Evolutionary conservation across 2,888 invertebrate genomes (phyloP).

Genomic region (Adela reaumurella): DNA sequence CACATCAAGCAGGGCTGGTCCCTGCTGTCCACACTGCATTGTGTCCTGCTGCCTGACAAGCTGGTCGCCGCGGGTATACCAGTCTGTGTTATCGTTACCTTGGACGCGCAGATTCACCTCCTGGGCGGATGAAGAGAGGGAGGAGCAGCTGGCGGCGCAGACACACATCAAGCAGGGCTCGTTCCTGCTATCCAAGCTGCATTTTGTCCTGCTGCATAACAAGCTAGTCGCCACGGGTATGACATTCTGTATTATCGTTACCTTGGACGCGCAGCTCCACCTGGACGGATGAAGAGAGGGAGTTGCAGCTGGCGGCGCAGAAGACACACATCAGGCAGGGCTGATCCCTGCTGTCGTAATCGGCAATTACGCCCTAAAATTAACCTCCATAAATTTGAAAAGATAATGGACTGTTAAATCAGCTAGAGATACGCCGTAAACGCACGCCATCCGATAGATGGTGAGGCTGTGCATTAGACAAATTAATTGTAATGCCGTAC

Average conservation of each 20-base stretch:
- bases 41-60: constrained; percentile 92
- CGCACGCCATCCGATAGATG: too few relatives aligned
- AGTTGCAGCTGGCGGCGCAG: constrained; percentile 79
- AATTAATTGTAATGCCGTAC: too few relatives aligned
- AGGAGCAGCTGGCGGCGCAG: constrained; percentile 79
- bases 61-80: constrained; percentile 58
- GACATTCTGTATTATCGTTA: too few relatives aligned
- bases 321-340: constrained; percentile 95
- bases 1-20: constrained; percentile 98
- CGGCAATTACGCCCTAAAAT: constrained; percentile 84
- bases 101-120: constrained; percentile 60
- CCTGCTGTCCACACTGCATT: constrained; percentile 86
- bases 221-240: constrained; percentile 67
- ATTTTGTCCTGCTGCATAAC: constrained; percentile 93
- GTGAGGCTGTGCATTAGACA: too few relatives aligned
- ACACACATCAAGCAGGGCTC: constrained; percentile 96
- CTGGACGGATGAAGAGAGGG: constrained; percentile 74
- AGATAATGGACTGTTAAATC: too few relatives aligned
- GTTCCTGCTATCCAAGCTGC: constrained; percentile 88
- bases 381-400: too few relatives aligned
- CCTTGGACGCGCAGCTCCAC: constrained; percentile 57
- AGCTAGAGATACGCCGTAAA: too few relatives aligned
- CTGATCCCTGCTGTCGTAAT: constrained; percentile 90
- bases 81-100: too few relatives aligned
- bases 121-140: constrained; percentile 78